Conservation (phyloP, 2,113 vertebrate genomes). For the Oryctolagus cuniculus region mOryCun1.1 NC_091453.1:92812001-92812500, state of each 20-base stretch:
- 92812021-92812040: not conserved
- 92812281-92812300: not conserved
- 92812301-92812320: not conserved
- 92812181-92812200: not conserved
- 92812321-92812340: not conserved
- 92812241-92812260: not conserved
- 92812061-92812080: not conserved
- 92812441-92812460: not conserved
- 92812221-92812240: not conserved
- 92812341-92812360: not conserved
- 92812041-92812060: not conserved
- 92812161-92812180: not conserved
- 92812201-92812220: no score
- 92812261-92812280: not conserved
- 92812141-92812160: no score
- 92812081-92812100: not conserved
- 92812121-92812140: not conserved
- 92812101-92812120: not conserved
- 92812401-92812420: not conserved
- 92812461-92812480: not conserved
- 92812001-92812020: slow-evolving; percentile 1
- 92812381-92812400: not conserved
- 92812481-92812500: not conserved
- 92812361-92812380: not conserved
- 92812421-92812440: not conserved